These are phyloP conservation scores for Hippolais icterina DNA, from an alignment of 2,113 vertebrate species.

Conservation along the genomic window DNA sequence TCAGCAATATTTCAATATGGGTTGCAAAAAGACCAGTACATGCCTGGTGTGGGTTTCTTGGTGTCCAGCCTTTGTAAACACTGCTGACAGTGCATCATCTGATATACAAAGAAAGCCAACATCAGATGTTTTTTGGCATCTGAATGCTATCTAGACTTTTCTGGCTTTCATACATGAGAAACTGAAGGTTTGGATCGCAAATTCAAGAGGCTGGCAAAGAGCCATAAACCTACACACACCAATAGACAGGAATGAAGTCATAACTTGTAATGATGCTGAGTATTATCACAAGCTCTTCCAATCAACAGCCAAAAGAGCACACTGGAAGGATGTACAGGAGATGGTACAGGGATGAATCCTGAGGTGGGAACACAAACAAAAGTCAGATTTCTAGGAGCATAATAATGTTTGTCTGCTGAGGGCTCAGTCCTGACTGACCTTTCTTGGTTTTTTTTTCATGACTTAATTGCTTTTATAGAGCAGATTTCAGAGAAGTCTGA, in stretches of 20 bases:
- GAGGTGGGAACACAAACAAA: background rate
- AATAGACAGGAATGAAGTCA: constrained; percentile 17
- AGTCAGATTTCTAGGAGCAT: background rate
- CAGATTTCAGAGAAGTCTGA: background rate
- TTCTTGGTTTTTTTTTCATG: background rate
- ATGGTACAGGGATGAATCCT: background rate
- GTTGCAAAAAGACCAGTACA: accelerated
- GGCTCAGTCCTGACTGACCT: background rate
- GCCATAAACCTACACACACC: background rate
- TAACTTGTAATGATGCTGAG: constrained; percentile 1
- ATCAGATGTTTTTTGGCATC: background rate
- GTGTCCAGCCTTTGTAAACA: background rate
- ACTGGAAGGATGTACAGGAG: background rate
- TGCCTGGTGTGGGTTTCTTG: background rate
- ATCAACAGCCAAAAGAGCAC: background rate
- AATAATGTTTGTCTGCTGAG: background rate
- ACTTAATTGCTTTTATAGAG: background rate
- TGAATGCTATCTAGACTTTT: background rate
- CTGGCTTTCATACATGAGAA: background rate
- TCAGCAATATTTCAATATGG: background rate
- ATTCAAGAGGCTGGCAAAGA: background rate
- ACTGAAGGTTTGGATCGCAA: background rate
- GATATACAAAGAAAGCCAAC: background rate
- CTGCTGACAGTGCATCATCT: background rate
- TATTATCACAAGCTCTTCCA: background rate